Evolutionary conservation across 2,113 vertebrate species (phyloP).

Genomic region (Entelurus aequoreus): DNA sequence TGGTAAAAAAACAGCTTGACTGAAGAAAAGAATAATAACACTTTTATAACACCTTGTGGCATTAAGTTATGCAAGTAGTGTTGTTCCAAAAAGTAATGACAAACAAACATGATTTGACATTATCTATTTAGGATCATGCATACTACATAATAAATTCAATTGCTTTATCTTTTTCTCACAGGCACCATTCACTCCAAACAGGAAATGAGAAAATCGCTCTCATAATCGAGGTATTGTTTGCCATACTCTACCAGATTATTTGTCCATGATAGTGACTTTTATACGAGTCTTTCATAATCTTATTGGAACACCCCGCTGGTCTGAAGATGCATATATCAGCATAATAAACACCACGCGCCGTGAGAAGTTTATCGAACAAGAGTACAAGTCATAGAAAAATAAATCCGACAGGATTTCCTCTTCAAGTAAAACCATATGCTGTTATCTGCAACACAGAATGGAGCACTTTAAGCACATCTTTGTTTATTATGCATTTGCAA

Average conservation of each 20-base stretch:
- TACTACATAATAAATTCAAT: constrained; percentile 23
- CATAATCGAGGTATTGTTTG: constrained; percentile 45
- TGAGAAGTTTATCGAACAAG: constrained; percentile 49
- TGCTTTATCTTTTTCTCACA: constrained; percentile 30
- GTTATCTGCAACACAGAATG: constrained; percentile 29
- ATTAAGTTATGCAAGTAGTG: not conserved
- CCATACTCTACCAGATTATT: constrained; percentile 37
- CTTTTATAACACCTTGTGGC: not conserved
- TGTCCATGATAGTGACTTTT: constrained; percentile 50
- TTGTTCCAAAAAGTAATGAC: too few species aligned
- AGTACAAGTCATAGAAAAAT: constrained; percentile 45
- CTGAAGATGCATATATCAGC: constrained; percentile 42
- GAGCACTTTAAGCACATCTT: constrained; percentile 27
- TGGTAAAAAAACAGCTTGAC: constrained; percentile 14
- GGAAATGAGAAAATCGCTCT: constrained; percentile 47
- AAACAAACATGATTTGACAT: constrained; percentile 26
- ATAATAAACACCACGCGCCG: constrained; percentile 51
- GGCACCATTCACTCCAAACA: not conserved
- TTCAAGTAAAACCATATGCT: constrained; percentile 56
- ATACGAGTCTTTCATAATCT: constrained; percentile 35
- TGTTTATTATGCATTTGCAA: constrained; percentile 24
- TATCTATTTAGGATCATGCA: constrained; percentile 22
- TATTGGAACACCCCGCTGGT: constrained; percentile 27
- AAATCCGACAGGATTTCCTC: constrained; percentile 49
- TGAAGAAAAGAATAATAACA: not conserved